phyloP scores from a whole-genome alignment of 2,888 invertebrate species.

The Holacanthella duospinosa region DNA sequence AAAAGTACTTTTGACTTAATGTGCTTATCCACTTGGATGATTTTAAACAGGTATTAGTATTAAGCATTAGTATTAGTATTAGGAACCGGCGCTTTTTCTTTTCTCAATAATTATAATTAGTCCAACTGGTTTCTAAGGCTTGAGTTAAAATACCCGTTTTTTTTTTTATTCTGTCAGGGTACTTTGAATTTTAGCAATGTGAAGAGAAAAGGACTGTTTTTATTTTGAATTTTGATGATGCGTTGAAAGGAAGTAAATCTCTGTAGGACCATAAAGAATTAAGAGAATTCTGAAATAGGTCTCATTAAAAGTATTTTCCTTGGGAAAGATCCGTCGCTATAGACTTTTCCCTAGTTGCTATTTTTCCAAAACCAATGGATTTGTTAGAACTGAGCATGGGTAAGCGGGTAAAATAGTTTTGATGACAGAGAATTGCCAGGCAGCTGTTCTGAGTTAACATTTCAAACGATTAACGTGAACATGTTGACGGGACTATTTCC shows the following conservation, averaged over 20 bases:
- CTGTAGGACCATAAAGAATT: conserved; percentile 7
- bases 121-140: too few relatives aligned
- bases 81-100: background rate
- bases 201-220: too few relatives aligned
- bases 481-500: conserved; percentile 38
- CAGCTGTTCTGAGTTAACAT: conserved; percentile 38
- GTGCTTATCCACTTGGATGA: too few relatives aligned
- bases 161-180: too few relatives aligned
- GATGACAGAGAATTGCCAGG: conserved; percentile 37
- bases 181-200: too few relatives aligned
- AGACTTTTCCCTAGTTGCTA: background rate
- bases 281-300: conserved; percentile 21
- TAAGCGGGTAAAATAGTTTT: conserved; percentile 37
- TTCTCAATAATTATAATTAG: too few relatives aligned
- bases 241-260: background rate
- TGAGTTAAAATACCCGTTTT: too few relatives aligned
- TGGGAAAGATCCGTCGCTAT: background rate
- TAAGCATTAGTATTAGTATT: too few relatives aligned
- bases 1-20: too few relatives aligned
- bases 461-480: conserved; percentile 38
- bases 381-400: conserved; percentile 3
- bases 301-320: conserved; percentile 30
- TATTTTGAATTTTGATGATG: background rate
- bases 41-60: too few relatives aligned
- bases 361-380: background rate